phyloP scores from a whole-genome alignment of 2,888 invertebrate genomes.

The Cecidostiba fungosa region DNA sequence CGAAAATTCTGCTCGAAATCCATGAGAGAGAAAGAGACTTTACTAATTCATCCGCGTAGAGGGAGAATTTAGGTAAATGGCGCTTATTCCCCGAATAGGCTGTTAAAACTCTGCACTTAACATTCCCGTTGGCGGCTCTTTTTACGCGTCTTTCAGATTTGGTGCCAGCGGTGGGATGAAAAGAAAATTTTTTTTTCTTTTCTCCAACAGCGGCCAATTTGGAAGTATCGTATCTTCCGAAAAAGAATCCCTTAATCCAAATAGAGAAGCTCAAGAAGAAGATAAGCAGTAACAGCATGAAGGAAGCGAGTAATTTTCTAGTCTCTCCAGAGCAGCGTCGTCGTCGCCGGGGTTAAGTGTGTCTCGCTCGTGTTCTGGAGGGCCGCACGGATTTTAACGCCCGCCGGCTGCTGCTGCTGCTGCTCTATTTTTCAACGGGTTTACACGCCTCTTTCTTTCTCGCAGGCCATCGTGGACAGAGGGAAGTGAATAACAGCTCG shows the following conservation, averaged over 20 bases:
- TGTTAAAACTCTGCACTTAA: slow-evolving; percentile 40
- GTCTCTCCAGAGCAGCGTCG: background rate
- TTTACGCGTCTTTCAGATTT: background rate
- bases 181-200: background rate
- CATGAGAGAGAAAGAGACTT: background rate
- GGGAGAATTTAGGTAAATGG: slow-evolving; percentile 30
- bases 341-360: slow-evolving; percentile 18
- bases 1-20: slow-evolving; percentile 6
- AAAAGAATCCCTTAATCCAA: background rate
- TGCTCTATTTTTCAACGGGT: slow-evolving; percentile 74
- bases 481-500: slow-evolving; percentile 24
- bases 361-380: slow-evolving; percentile 61
- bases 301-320: slow-evolving; percentile 17
- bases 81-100: background rate
- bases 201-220: background rate
- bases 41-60: background rate
- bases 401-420: slow-evolving; percentile 69
- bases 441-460: slow-evolving; percentile 65
- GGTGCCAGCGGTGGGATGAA: background rate
- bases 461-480: background rate
- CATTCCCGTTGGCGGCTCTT: background rate
- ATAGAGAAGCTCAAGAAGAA: background rate
- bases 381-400: slow-evolving; percentile 69
- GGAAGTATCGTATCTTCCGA: background rate
- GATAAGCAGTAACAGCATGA: background rate